Evolutionary conservation across 2,113 vertebrate genomes (phyloP), one percentile per base, ranked within the genome.

Genomic region (Tenebrosternarchus preto): DNA sequence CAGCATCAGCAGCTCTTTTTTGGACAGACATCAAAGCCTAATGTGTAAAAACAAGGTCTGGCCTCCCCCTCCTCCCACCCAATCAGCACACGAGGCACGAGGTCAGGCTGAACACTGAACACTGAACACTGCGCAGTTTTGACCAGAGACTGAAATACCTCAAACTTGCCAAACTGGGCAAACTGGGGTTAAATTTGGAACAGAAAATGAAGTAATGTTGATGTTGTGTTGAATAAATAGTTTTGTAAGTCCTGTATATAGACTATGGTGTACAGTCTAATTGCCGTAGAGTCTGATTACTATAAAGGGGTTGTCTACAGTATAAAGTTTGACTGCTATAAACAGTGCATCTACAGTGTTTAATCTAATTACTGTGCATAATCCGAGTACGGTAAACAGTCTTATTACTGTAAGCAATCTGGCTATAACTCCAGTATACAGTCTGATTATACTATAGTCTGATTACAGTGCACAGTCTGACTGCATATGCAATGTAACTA

Each of bases 21-120:
- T 73, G 71, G 77, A 72, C 56, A 71, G 56, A 60, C n/a, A n/a
- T n/a, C n/a, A n/a, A n/a, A n/a, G n/a, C n/a, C 68, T 76, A 12
- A 2, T 84, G 27, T 77, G 17, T 73, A 63, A 46, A 73, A 39
- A 68, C 69, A 80, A 68, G 39, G 11, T 63, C 73, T 29, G 66
- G 43, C 1, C 78, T 76, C 33, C 72, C 59, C 36, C 36, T 53
- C 36, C 46, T 22, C 57, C 22, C 68, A 33, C 55, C 72, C 63
- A 71, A 57, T 55, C 56, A 22, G 63, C 71, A 24, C 24, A 36
- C 33, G 6, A 36, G 6, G 33, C 24, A 12, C 70, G 56, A 73
- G 43, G 0, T 87, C 93, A 82, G 53, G 69, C 31, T 78, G 6
- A 57, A 78, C 16, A 55, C 25, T 59, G 8, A 68, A 24, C 11